A percentile compares a stretch with the other conserved stretches of the same genome.
These are phyloP conservation scores for Drosophila buzzatii DNA, from an alignment of 2,888 invertebrate genomes.

Conservation along the genomic window DNA sequence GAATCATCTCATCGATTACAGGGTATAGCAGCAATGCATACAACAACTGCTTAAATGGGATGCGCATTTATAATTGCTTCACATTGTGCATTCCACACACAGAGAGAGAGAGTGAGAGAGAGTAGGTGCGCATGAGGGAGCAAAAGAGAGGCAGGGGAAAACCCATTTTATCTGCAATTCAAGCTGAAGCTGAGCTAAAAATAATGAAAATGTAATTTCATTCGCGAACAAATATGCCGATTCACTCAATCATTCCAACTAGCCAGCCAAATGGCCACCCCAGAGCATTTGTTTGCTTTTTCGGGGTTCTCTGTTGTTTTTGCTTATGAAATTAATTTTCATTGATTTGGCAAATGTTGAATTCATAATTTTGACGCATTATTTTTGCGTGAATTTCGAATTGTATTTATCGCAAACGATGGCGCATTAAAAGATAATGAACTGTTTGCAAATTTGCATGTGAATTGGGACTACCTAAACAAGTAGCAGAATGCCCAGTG, in stretches of 20 bases:
- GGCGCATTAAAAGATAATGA: slow-evolving; percentile 75
- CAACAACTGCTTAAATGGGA: slow-evolving; percentile 60
- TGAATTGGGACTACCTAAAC: slow-evolving; percentile 52
- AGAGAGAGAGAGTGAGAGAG: background rate
- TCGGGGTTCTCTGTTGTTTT: slow-evolving; percentile 50
- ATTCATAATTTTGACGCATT: slow-evolving; percentile 82
- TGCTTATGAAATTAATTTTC: slow-evolving; percentile 78
- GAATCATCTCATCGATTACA: background rate
- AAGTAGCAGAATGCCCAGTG: slow-evolving; percentile 30
- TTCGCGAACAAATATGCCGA: slow-evolving; percentile 51
- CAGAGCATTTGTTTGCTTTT: slow-evolving; percentile 50
- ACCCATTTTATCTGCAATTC: slow-evolving; percentile 51
- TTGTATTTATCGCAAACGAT: slow-evolving; percentile 65
- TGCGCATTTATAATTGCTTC: slow-evolving; percentile 78
- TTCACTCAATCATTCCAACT: slow-evolving; percentile 54
- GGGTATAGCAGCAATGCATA: background rate
- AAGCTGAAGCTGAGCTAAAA: slow-evolving; percentile 37
- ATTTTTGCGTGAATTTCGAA: slow-evolving; percentile 77
- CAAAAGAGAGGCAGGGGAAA: background rate
- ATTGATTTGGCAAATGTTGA: slow-evolving; percentile 81
- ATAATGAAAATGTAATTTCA: slow-evolving; percentile 81
- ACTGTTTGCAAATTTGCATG: slow-evolving; percentile 49
- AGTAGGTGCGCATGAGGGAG: background rate
- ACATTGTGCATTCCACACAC: slow-evolving; percentile 39
- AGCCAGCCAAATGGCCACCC: background rate